Evolutionary conservation across 2,888 invertebrate genomes (phyloP), one percentile per base, ranked within the genome.

Genomic region (Nemotelus pantherinus): DNA sequence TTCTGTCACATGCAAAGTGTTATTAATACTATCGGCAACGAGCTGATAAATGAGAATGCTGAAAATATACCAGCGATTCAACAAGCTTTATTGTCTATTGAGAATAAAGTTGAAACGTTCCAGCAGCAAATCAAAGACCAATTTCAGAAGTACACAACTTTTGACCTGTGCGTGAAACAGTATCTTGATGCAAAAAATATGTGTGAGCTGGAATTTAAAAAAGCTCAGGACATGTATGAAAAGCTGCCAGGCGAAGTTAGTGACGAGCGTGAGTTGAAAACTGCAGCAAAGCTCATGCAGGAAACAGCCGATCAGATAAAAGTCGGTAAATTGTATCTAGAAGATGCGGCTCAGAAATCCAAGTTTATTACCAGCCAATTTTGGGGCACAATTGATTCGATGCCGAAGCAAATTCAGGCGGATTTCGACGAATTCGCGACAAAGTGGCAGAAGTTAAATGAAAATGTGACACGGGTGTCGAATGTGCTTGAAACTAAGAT

Each of bases 401-500:
- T 90, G 76, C 91, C 93, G 55, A 82, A 83, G 39, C 85, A 85
- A 41, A 84, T 87, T 3, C 80, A 80, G 0, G 82, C 83, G 5
- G 86, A 86, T 48, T 87, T 94, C 78, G 87, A 90, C 74, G 88
- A 89, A 76, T 89, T 92, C 0, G 92, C 93, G 80, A 89, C 90
- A 44, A 89, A 90, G 39, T 94, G 93, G 91, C 93, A 93, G 79
- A 90, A 91, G 80, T 89, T 91, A 0, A 92, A 93, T 82, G 93
- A 94, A 80, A 90, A 90, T 68, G 90, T 94, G 3, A 89, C 93
- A 4, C 93, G 93, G 81, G 90, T 92, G 81, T 91, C 93, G 43
- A 95, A 95, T 85, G 92, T 92, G 76, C 90, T 94, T 71, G 97
- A 98, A 87, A 94, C 95, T 0, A 96, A 97, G 86, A 89, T 93